Evolutionary conservation across 2,113 vertebrate genomes (phyloP), one percentile per base, ranked within the genome.

Genomic region (Calyptommatus sinebrachiatus): DNA sequence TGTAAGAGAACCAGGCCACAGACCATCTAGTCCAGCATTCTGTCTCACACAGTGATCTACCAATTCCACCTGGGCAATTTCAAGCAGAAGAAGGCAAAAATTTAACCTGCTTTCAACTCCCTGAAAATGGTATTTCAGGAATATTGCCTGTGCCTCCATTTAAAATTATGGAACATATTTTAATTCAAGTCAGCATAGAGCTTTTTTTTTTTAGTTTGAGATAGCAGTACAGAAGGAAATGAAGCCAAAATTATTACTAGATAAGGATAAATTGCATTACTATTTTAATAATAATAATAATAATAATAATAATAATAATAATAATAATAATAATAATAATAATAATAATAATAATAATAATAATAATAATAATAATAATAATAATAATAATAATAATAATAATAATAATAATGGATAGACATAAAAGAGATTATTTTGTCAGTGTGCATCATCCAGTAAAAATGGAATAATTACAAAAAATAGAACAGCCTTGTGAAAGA

Each of bases 221-320:
- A 77, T 22, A 14, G 65, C 1, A 29, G 24, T 80, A 71, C 48
- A 76, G 82, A 75, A 21, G 12, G 24, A 12, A 3, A 5, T 41
- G 60, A 63, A 86, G 67, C 41, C 35, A 48, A 81, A 81, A 76
- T 76, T 81, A 81, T n/a, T 41, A n/a, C 77, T 28, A 76, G 70
- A 73, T 60, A 69, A 35, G 70, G 85, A 84, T 76, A 87, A 83
- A 85, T 74, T 41, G 60, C 3, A 77, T 80, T 82, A 57, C 76
- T 61, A 24, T 73, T 53, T 68, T 70, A 46, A 26, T 66, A 53
- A 86, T 89, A 88, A 89, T 90, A 90, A 89, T 79, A 88, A 89
- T 90, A 90, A 89, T 79, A 88, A 89, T 90, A 90, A 89, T 79
- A 88, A 89, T 90, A 90, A 89, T 79, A 88, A 89, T 90, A 90